phyloP scores from a whole-genome alignment of 35 echinoderm and acorn worm genomes.

The Amphiura filiformis region DNA sequence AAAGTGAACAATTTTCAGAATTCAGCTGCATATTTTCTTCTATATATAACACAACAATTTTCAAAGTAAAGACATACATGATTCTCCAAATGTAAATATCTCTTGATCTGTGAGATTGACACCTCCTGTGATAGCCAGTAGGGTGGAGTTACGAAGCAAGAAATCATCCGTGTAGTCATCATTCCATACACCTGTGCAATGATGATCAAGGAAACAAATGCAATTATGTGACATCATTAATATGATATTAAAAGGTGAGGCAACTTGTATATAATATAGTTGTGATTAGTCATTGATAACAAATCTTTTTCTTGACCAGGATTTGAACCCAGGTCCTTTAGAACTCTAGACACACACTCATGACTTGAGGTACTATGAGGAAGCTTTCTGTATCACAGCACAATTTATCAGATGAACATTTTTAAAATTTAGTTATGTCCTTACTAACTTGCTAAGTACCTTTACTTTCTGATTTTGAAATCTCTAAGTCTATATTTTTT shows the following conservation, averaged over 20 bases:
- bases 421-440: background rate
- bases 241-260: background rate
- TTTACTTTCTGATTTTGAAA: background rate
- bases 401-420: background rate
- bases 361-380: background rate
- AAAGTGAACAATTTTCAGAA: background rate
- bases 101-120: conserved; percentile 41
- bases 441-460: background rate
- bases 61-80: conserved; percentile 21
- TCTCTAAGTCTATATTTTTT: background rate
- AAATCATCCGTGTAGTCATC: conserved; percentile 61
- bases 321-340: background rate
- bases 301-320: background rate
- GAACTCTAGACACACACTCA: background rate
- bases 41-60: background rate
- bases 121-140: background rate
- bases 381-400: background rate
- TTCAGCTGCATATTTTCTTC: background rate
- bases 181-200: conserved; percentile 77
- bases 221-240: background rate
- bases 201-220: background rate
- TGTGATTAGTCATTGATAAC: background rate
- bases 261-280: background rate
- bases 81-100: conserved; percentile 48
- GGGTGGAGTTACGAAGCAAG: conserved; percentile 30